Conservation (phyloP, 2,888 invertebrate genomes). For the Malachius bipustulatus region DNA sequence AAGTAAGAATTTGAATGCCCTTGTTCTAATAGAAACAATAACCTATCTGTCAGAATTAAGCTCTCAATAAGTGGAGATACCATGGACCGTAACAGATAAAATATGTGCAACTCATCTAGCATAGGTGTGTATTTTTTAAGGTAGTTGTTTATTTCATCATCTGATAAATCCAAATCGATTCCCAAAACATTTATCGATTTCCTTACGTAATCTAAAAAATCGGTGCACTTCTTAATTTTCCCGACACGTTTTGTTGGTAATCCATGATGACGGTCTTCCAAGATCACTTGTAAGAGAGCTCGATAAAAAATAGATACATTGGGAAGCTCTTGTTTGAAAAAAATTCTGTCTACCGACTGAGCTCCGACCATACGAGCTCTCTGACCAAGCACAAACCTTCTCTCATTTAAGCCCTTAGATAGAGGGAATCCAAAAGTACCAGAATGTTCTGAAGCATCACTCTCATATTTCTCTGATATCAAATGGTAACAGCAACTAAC, state of each 20-base stretch:
- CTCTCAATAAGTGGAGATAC: constrained; percentile 73
- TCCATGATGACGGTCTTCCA: constrained; percentile 37
- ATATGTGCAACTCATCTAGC: constrained; percentile 52
- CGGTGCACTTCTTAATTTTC: constrained; percentile 37
- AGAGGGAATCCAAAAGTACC: constrained; percentile 50
- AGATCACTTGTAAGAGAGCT: constrained; percentile 57
- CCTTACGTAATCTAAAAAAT: constrained; percentile 57
- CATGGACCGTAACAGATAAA: constrained; percentile 64
- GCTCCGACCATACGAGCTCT: constrained; percentile 79
- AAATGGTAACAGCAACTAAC: constrained; percentile 89
- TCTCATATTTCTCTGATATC: constrained; percentile 46
- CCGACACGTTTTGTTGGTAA: constrained; percentile 46
- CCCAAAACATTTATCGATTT: constrained; percentile 53
- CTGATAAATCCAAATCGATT: constrained; percentile 39
- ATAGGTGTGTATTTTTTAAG: constrained; percentile 35
- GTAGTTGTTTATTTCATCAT: constrained; percentile 35
- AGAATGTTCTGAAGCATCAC: constrained; percentile 8
- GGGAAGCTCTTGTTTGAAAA: constrained; percentile 44
- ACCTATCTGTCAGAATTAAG: constrained; percentile 69
- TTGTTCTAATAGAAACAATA: constrained; percentile 61
- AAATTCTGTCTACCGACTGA: constrained; percentile 66
- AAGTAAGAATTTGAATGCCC: constrained; percentile 47
- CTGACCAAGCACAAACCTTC: constrained; percentile 46
- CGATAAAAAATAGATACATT: constrained; percentile 60
- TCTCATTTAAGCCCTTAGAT: constrained; percentile 45